Conservation (phyloP, 2,797 vertebrate genomes). For the Sebastes cheni region DNA sequence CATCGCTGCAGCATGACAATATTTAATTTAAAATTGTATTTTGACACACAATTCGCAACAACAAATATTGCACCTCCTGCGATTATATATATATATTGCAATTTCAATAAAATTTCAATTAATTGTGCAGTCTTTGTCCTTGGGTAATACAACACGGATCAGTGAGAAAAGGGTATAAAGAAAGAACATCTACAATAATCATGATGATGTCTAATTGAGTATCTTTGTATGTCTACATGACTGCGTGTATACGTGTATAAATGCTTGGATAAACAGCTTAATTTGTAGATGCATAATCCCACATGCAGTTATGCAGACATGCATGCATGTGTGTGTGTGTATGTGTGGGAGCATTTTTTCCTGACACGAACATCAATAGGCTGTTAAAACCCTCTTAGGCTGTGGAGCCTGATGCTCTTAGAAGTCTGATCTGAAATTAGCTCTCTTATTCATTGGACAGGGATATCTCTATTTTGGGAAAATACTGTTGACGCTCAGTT, state of each 20-base stretch:
- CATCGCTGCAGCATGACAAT: too few species aligned
- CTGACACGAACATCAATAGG: constrained; percentile 11
- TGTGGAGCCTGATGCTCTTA: constrained; percentile 18
- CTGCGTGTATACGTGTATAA: background rate
- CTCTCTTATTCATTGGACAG: constrained; percentile 17
- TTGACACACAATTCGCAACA: too few species aligned
- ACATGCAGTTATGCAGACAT: background rate
- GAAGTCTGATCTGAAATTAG: constrained; percentile 37
- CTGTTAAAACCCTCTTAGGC: constrained; percentile 33
- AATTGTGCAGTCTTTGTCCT: too few species aligned
- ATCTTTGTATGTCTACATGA: background rate
- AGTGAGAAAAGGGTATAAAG: background rate
- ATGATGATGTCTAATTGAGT: background rate
- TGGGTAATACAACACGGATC: background rate
- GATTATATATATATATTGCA: too few species aligned
- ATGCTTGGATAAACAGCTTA: background rate
- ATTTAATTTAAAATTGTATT: too few species aligned
- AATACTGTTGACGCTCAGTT: background rate
- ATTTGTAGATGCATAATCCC: background rate
- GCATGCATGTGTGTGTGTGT: background rate
- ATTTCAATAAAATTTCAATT: too few species aligned
- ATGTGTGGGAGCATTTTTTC: constrained; percentile 8
- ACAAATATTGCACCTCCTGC: too few species aligned
- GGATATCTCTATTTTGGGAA: constrained; percentile 26
- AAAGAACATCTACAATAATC: background rate